phyloP scores from a whole-genome alignment of 2,113 vertebrate species.

The Enhydra lutris region DNA sequence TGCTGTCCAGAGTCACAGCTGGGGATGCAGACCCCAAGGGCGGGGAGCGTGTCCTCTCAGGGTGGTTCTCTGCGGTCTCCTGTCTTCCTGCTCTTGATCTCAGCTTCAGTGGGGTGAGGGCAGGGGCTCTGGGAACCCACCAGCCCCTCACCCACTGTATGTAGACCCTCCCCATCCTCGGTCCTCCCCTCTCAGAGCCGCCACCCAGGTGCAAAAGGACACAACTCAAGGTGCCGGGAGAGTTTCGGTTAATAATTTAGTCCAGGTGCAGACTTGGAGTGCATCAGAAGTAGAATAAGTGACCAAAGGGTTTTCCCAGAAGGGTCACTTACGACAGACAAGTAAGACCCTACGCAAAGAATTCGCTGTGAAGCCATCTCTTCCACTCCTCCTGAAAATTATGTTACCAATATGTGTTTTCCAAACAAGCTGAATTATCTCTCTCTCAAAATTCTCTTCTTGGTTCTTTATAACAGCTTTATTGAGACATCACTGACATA shows the following conservation, averaged over 20 bases:
- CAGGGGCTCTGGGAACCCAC: background rate
- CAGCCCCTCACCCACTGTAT: background rate
- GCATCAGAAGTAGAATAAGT: background rate
- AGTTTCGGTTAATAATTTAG: background rate
- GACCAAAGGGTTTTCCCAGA: background rate
- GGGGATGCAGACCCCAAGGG: background rate
- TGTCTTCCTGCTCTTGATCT: background rate
- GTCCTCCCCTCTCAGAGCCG: background rate
- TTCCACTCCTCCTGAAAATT: background rate
- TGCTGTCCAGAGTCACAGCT: background rate
- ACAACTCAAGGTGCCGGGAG: accelerated
- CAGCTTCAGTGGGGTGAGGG: background rate
- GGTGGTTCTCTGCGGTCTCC: no score
- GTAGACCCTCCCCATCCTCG: background rate
- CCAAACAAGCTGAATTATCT: background rate
- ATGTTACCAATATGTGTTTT: background rate
- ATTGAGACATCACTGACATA: background rate
- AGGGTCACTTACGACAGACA: background rate
- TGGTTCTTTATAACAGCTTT: background rate
- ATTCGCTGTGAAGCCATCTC: background rate
- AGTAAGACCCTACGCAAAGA: background rate
- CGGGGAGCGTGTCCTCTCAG: accelerated
- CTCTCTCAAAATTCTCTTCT: background rate
- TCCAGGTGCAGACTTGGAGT: background rate
- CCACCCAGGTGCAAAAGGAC: background rate